Conservation (phyloP, 2,888 invertebrate species). For the Trichopoda pennipes region DNA sequence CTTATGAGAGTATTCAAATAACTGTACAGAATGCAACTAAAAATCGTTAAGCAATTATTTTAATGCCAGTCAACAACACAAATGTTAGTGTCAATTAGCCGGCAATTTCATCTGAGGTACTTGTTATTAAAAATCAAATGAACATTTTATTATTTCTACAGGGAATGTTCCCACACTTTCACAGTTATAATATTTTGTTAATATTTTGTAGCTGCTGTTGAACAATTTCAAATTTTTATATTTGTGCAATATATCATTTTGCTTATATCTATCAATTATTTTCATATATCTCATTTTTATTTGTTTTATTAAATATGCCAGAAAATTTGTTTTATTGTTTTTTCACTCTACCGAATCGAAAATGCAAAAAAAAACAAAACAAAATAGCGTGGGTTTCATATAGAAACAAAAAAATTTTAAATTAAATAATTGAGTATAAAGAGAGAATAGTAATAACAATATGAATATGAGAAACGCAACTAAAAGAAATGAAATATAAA, state of each 20-base stretch:
- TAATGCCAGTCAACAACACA: background rate
- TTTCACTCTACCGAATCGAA: background rate
- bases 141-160: too few relatives aligned
- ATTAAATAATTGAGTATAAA: background rate
- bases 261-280: constrained; percentile 25
- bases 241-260: constrained; percentile 54
- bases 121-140: too few relatives aligned
- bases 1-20: constrained; percentile 37
- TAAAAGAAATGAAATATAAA: background rate
- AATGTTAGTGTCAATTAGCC: constrained; percentile 9
- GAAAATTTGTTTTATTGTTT: constrained; percentile 23
- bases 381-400: constrained; percentile 44
- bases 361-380: background rate
- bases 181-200: too few relatives aligned
- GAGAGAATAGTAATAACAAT: constrained; percentile 43
- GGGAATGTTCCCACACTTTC: too few relatives aligned
- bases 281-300: constrained; percentile 12
- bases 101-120: too few relatives aligned
- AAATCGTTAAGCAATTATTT: constrained; percentile 10
- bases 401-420: constrained; percentile 12
- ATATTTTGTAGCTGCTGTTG: too few relatives aligned
- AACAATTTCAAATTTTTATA: constrained; percentile 8
- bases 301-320: constrained; percentile 34
- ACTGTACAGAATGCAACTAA: constrained; percentile 23
- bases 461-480: constrained; percentile 34